Conservation (phyloP, 2,113 vertebrate species). For the Oncorhynchus clarkii region DNA sequence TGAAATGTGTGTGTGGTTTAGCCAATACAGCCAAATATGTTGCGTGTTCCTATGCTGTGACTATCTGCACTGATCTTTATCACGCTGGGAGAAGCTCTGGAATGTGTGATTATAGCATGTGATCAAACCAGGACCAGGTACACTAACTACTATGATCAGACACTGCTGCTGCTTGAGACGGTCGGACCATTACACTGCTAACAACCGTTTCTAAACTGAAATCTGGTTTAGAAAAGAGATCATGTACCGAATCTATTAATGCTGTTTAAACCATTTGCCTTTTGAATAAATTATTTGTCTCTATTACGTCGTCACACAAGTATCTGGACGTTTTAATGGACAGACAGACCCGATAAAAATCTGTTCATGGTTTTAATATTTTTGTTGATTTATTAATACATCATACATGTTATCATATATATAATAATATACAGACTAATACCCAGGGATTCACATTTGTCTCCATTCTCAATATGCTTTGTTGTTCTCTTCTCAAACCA, state of each 20-base stretch:
- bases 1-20: neutral
- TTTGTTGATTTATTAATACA: constrained; percentile 74
- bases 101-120: neutral
- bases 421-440: constrained; percentile 73
- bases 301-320: neutral
- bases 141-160: neutral
- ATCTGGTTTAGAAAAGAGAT: neutral
- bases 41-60: neutral
- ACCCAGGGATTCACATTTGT: constrained; percentile 74
- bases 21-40: neutral
- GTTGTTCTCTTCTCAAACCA: constrained; percentile 59
- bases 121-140: neutral
- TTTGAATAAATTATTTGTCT: neutral
- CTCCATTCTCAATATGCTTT: constrained; percentile 60
- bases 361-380: constrained; percentile 55
- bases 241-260: constrained; percentile 7
- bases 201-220: too few relatives aligned
- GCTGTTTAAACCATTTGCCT: too few relatives aligned
- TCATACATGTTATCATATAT: constrained; percentile 69
- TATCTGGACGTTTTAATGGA: neutral
- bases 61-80: constrained; percentile 1
- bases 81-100: neutral
- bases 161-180: neutral
- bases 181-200: too few relatives aligned
- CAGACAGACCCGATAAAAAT: neutral